A percentile compares a stretch with the other conserved stretches of the same genome.
phyloP scores from a whole-genome alignment of 2,888 invertebrate genomes.

The Pristionchus maxplancki region DNA sequence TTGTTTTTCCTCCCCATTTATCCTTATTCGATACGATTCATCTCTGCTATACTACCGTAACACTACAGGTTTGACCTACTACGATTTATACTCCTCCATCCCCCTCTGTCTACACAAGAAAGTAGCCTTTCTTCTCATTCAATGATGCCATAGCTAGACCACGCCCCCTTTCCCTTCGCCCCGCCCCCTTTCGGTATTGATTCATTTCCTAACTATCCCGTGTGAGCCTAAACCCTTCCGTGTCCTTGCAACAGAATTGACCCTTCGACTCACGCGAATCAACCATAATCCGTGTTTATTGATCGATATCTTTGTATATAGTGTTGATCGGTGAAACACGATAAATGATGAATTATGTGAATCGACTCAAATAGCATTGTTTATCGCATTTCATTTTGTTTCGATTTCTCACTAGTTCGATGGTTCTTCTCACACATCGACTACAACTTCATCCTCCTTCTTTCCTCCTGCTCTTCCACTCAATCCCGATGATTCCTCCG shows the following conservation, averaged over 20 bases:
- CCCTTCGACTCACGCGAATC: neutral
- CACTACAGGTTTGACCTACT: conserved; percentile 28
- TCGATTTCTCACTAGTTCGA: neutral
- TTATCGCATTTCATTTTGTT: neutral
- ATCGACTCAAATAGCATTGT: neutral
- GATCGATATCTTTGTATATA: conserved; percentile 30
- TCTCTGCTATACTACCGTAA: conserved; percentile 39
- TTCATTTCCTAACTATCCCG: conserved; percentile 30
- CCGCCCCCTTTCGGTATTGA: conserved; percentile 24
- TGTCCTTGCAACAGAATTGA: conserved; percentile 18
- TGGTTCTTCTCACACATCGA: neutral
- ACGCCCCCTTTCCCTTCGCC: neutral
- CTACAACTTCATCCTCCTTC: neutral
- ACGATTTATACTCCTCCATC: neutral
- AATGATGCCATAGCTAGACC: conserved; percentile 19
- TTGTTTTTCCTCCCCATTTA: conserved; percentile 9
- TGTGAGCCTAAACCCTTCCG: conserved; percentile 35
- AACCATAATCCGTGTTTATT: conserved; percentile 21
- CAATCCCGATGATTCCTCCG: neutral
- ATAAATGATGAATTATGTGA: conserved; percentile 1
- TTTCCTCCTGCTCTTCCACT: neutral
- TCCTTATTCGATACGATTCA: neutral
- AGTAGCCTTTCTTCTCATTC: neutral
- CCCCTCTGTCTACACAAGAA: neutral
- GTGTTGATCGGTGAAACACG: neutral